These are phyloP conservation scores for Anoplopoma fimbria DNA, from an alignment of 2,113 vertebrate species.

Conservation along the genomic window DNA sequence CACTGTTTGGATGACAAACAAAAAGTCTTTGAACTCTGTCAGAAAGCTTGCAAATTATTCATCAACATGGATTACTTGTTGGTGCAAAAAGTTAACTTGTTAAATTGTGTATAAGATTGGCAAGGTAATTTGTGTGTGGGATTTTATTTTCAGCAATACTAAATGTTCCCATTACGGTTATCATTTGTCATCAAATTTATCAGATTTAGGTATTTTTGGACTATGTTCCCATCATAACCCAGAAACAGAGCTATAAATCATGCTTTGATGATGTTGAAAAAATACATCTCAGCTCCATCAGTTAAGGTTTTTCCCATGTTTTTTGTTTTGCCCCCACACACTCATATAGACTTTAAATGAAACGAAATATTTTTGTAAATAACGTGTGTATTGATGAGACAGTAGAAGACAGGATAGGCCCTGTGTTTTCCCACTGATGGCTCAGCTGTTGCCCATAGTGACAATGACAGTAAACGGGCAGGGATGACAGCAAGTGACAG, in stretches of 20 bases:
- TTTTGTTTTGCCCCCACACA: neutral
- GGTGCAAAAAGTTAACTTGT: neutral
- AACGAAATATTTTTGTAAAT: slow-evolving; percentile 16
- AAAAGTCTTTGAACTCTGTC: neutral
- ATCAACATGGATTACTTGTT: neutral
- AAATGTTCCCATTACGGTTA: neutral
- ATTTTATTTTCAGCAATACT: neutral
- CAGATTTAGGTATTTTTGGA: neutral
- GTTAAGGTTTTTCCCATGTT: slow-evolving; percentile 1
- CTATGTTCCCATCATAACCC: neutral
- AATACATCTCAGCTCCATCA: neutral
- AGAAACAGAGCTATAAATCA: slow-evolving; percentile 1
- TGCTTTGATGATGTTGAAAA: slow-evolving; percentile 1
- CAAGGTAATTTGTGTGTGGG: neutral
- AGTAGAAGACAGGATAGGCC: slow-evolving; percentile 50
- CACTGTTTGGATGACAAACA: neutral
- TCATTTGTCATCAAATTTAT: neutral
- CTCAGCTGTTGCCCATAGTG: slow-evolving; percentile 59
- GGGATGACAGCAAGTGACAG: slow-evolving; percentile 67
- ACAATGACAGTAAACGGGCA: slow-evolving; percentile 81
- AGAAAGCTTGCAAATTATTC: neutral
- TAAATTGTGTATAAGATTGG: neutral
- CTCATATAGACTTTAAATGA: neutral
- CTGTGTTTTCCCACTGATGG: slow-evolving; percentile 80
- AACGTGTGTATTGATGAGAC: neutral